Conservation (phyloP, 2,888 invertebrate species). For the Gortyna flavago region DNA sequence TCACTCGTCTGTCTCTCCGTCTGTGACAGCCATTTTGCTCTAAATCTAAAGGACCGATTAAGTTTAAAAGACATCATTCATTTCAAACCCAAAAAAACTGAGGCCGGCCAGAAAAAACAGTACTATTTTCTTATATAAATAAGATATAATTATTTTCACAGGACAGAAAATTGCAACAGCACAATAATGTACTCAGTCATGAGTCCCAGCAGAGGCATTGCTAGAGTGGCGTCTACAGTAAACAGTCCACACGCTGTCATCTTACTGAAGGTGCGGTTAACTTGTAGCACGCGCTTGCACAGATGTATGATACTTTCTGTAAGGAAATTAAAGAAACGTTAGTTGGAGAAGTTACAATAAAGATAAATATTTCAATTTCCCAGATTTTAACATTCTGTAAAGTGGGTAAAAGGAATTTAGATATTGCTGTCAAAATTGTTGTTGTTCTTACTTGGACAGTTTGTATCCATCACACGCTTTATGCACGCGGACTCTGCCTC, state of each 20-base stretch:
- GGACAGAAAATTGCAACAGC: conserved; percentile 12
- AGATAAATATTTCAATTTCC: neutral
- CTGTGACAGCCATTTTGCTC: no score
- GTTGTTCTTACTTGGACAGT: conserved; percentile 7
- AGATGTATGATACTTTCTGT: conserved; percentile 1
- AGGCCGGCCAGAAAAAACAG: no score
- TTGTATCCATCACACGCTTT: conserved; percentile 5
- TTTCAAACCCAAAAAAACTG: no score
- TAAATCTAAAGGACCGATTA: no score
- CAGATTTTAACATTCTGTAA: neutral
- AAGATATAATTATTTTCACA: neutral
- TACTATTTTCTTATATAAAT: no score
- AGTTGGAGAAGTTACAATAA: no score
- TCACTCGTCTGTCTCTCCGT: no score
- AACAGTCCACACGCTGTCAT: conserved; percentile 30
- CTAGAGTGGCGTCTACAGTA: conserved; percentile 22
- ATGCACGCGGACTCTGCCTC: conserved; percentile 5
- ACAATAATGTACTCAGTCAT: neutral
- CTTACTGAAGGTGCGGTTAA: conserved; percentile 28
- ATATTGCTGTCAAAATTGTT: no score
- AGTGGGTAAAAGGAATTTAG: neutral
- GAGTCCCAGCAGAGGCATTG: neutral
- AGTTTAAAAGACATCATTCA: no score
- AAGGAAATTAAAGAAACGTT: neutral
- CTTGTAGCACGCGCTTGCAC: conserved; percentile 25